phyloP scores from a whole-genome alignment of 2,113 vertebrate species.

The Numida meleagris region DNA sequence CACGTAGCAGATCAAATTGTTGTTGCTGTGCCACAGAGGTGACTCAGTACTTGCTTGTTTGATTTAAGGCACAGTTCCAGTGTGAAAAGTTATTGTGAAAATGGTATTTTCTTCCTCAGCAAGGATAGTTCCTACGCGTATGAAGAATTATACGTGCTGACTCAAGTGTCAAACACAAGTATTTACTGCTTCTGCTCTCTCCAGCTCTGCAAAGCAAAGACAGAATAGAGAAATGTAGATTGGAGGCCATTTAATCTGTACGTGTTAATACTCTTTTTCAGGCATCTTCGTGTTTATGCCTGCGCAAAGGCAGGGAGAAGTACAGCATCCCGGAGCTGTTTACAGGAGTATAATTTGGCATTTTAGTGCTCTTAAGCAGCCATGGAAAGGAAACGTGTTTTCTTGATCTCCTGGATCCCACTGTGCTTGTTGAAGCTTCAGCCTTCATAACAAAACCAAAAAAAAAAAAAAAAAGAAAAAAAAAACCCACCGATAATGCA shows the following conservation, averaged over 20 bases:
- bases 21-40: conserved; percentile 60
- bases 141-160: conserved; percentile 53
- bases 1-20: conserved; percentile 64
- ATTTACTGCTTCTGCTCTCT: conserved; percentile 44
- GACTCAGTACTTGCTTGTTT: conserved; percentile 67
- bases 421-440: neutral
- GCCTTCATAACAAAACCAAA: neutral
- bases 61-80: conserved; percentile 60
- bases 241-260: neutral
- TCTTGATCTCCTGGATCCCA: neutral
- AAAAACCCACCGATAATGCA: too few species aligned
- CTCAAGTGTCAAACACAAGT: conserved; percentile 41
- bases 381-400: neutral
- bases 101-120: conserved; percentile 50
- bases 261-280: neutral
- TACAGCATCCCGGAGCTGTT: neutral
- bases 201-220: conserved; percentile 9
- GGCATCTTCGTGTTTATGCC: neutral
- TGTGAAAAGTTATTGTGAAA: conserved; percentile 61
- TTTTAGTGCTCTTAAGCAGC: neutral
- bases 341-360: neutral
- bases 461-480: neutral
- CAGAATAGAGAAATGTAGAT: neutral
- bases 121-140: conserved; percentile 20
- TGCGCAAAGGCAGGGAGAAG: neutral